Evolutionary conservation across 2,888 invertebrate genomes (phyloP).

Genomic region (Thelaira solivaga): DNA sequence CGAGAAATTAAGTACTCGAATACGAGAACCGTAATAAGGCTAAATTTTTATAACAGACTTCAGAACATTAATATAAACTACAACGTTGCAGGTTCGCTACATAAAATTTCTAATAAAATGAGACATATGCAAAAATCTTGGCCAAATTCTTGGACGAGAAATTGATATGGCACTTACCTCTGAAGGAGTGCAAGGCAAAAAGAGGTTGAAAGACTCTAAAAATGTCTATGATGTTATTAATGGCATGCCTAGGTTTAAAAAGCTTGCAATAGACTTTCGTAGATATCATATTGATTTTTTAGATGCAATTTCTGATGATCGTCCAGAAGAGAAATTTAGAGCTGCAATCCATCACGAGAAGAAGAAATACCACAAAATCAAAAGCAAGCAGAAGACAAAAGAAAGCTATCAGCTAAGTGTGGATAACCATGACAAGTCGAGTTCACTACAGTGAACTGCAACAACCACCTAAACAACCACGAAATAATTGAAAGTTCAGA

Average conservation of each 20-base stretch:
- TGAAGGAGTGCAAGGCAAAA: conserved; percentile 2
- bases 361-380: conserved; percentile 19
- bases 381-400: conserved; percentile 19
- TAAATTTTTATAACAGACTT: too few relatives aligned
- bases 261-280: too few relatives aligned
- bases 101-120: conserved; percentile 22
- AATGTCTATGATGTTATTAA: background rate
- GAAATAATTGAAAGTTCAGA: background rate
- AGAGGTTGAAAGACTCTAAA: conserved; percentile 14
- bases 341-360: conserved; percentile 28
- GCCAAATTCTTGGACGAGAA: too few relatives aligned
- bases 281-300: too few relatives aligned
- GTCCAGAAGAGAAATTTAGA: too few relatives aligned
- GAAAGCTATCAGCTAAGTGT: conserved; percentile 20
- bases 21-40: background rate
- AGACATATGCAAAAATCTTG: conserved; percentile 20
- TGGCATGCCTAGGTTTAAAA: too few relatives aligned
- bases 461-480: background rate
- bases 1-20: background rate
- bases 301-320: too few relatives aligned
- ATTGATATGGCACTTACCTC: background rate
- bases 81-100: conserved; percentile 13
- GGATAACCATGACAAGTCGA: conserved; percentile 20
- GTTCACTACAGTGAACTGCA: background rate
- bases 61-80: background rate